Percentiles rank a stretch among this genome's conserved stretches.
These are phyloP conservation scores for Notolabrus celidotus DNA, from an alignment of 2,797 vertebrate genomes.

Conservation along the genomic window DNA sequence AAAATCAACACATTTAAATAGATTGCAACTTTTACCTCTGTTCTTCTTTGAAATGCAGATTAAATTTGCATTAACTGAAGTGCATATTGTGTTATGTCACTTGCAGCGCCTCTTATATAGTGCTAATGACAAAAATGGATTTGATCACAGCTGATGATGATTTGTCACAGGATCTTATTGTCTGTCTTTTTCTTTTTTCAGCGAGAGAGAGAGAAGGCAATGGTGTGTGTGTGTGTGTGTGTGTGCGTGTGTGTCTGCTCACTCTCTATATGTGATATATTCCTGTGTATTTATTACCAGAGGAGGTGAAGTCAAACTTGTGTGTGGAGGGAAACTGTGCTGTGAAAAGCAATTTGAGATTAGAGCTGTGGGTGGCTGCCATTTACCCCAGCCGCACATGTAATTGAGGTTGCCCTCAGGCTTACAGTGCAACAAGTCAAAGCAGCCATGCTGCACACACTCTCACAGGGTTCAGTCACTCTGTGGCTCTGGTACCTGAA, in stretches of 20 bases:
- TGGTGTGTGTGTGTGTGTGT: too few relatives aligned
- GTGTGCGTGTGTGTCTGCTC: background rate
- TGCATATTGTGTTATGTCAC: background rate
- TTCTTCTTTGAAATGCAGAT: background rate
- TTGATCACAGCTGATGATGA: background rate
- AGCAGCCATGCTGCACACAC: constrained; percentile 12
- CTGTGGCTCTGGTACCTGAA: background rate
- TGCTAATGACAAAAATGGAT: background rate
- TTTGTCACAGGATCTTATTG: background rate
- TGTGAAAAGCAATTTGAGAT: constrained; percentile 85
- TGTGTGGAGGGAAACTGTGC: constrained; percentile 29
- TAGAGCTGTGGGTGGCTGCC: constrained; percentile 74
- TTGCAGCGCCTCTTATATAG: background rate
- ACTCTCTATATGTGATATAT: background rate
- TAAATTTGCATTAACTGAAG: too few relatives aligned
- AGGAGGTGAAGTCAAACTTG: constrained; percentile 13
- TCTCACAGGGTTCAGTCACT: constrained; percentile 9
- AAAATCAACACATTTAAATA: background rate
- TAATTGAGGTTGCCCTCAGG: constrained; percentile 78
- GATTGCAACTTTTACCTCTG: background rate
- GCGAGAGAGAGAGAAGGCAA: background rate
- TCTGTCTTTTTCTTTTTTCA: background rate
- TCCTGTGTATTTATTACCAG: constrained; percentile 13
- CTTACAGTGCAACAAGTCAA: constrained; percentile 26
- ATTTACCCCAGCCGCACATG: constrained; percentile 79